Evolutionary conservation across 2,888 invertebrate species (phyloP), one percentile per base, ranked within the genome.

Genomic region (Diplolepis rosae): DNA sequence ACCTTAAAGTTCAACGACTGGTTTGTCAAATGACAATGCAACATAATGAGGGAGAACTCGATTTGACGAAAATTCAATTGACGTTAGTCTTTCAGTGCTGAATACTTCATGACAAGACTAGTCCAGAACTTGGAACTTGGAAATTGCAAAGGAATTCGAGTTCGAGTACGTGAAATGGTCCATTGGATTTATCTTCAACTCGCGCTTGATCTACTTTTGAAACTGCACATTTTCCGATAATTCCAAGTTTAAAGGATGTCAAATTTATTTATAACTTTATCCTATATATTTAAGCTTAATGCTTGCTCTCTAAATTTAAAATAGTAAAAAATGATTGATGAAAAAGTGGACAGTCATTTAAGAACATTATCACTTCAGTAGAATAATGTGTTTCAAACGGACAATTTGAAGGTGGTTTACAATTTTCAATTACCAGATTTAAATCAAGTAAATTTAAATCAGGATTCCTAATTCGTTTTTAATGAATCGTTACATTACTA

Each of bases 61-160:
- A 54, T 30, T 54, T 18, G 32, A 30, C 30, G 54, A 54, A 54
- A 54, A 54, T 28, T 15, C 30, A 54, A 30, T 54, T 54, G 15
- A 30, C n/a, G 6, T n/a, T 5, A 9, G n/a, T 51, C 18, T 30
- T 18, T 9, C 18, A 30, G 18, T 30, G 15, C 32, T 54, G 54
- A 54, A 54, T 54, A 54, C 30, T 54, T 54, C 30, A 54, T 54
- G 54, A n/a, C 30, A 32, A 54, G 30, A 54, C 30, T 9, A 32
- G 30, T 18, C 15, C 42, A 42, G 15, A n/a, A n/a, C n/a, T n/a
- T 48, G 18, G 48, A 48, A 54, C 54, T 54, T 54, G 28, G 30
- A 30, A 54, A 54, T 15, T 28, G 18, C 54, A 30, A 54, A 54
- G 30, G 30, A 28, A 28, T 54, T 54, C 30, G 30, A 30, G 54